Evolutionary conservation across 2,888 invertebrate species (phyloP).

Genomic region (Zhuqinia jingwanae): DNA sequence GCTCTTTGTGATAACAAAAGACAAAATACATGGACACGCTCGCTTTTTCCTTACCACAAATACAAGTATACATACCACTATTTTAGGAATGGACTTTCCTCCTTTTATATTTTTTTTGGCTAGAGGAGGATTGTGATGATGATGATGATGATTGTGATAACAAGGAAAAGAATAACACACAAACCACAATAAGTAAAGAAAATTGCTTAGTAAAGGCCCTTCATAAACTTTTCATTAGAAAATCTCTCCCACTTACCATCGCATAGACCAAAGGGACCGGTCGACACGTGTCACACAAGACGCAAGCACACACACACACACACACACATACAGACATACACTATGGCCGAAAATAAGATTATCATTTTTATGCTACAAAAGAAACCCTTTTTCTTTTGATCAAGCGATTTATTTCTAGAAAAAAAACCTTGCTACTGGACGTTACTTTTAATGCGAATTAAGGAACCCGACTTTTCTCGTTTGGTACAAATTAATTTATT

Average conservation of each 20-base stretch:
- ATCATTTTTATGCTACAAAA: too few relatives aligned
- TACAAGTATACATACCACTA: not conserved
- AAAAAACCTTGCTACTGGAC: too few relatives aligned
- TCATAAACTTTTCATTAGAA: slow-evolving; percentile 61
- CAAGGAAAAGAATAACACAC: not conserved
- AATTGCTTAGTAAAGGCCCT: slow-evolving; percentile 12
- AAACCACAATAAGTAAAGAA: slow-evolving; percentile 4
- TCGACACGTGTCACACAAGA: slow-evolving; percentile 49
- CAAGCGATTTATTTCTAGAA: too few relatives aligned
- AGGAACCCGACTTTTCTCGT: too few relatives aligned
- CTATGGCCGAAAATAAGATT: too few relatives aligned
- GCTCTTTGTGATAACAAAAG: not conserved
- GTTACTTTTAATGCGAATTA: too few relatives aligned
- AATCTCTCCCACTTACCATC: too few relatives aligned
- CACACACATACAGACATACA: too few relatives aligned
- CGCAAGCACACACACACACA: too few relatives aligned
- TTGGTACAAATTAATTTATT: too few relatives aligned
- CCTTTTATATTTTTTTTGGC: slow-evolving; percentile 11
- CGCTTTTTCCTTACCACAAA: not conserved
- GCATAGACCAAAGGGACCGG: not conserved
- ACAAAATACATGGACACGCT: not conserved
- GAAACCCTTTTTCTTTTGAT: too few relatives aligned
- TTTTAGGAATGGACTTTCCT: not conserved
- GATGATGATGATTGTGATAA: not conserved
- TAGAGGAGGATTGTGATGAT: too few relatives aligned